Evolutionary conservation across 1,140 invertebrate genomes (phyloP).

Genomic region (Brachionus sp.): DNA sequence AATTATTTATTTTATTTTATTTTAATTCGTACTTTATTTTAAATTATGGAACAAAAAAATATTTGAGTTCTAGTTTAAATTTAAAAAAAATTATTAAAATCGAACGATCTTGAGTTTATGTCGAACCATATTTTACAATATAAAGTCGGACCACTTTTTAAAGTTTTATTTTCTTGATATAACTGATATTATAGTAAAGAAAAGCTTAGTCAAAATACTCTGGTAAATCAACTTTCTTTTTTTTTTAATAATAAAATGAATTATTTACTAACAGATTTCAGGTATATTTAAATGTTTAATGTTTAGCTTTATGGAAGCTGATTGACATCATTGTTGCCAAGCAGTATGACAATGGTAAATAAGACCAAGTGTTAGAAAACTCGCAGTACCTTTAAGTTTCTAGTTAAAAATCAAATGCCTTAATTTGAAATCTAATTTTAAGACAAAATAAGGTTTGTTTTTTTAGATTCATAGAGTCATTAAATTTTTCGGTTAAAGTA

Average conservation of each 20-base stretch:
- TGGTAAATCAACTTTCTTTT: neutral
- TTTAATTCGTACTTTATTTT: neutral
- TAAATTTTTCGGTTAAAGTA: too few relatives aligned
- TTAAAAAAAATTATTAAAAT: neutral
- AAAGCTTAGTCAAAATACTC: neutral
- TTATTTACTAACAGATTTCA: neutral
- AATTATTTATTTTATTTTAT: neutral
- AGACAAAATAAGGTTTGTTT: too few relatives aligned
- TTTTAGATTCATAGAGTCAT: too few relatives aligned
- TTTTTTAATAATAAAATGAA: neutral
- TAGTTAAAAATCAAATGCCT: neutral
- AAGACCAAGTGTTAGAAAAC: neutral
- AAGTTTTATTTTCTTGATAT: neutral
- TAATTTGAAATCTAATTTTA: too few relatives aligned
- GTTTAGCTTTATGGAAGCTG: neutral
- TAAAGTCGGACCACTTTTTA: neutral
- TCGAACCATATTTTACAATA: neutral
- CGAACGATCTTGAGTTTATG: neutral
- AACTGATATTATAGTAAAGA: neutral
- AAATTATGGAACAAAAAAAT: neutral
- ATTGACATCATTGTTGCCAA: neutral
- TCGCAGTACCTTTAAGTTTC: neutral
- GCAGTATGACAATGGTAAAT: neutral
- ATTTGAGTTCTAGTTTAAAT: neutral
- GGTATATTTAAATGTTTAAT: neutral